Evolutionary conservation across 2,797 vertebrate species (phyloP), one percentile per base, ranked within the genome.

Genomic region (Fratercula arctica): DNA sequence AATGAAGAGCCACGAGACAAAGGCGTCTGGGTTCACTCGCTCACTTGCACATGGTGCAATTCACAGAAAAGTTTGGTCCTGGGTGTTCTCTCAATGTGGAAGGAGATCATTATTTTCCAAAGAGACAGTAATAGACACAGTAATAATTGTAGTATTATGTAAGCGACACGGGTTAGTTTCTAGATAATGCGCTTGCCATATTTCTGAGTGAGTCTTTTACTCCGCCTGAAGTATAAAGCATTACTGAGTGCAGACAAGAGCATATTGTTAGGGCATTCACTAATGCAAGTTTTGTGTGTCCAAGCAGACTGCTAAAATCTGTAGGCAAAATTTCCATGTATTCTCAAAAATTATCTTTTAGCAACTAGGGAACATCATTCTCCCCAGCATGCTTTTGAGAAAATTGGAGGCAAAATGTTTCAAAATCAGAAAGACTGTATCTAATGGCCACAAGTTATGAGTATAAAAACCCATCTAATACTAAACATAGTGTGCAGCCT

Each of bases 191-290:
- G 15, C 54, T 96, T 91, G 79, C 26, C 74, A 68, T 88, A 85
- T 75, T 94, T 86, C 51, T 87, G 48, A 93, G 50, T 31, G 39
- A 78, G 59, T 53, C 48, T 90, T 92, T 91, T 63, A 41, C 79
- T 88, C 37, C 1, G 57, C 26, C 70, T 88, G 56, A 89, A 82
- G 66, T 89, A 61, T 46, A 77, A 75, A 77, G 86, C 46, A 72
- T 80, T 78, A 70, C 24, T 81, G 72, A 89, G 50, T 61, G 68
- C 77, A 90, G 82, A 95, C 79, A 95, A 95, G 67, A 76, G 57
- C 61, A 79, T 61, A 83, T 66, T 89, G 57, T 91, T 85, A 25
- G 46, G 33, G 26, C 28, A 72, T 74, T 79, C 75, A 33, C 68
- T 66, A 79, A 67, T 51, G 51, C 43, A 85, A 67, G 29, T 20